Evolutionary conservation across 2,888 invertebrate genomes (phyloP).

Genomic region (Drosophila nigricruria): DNA sequence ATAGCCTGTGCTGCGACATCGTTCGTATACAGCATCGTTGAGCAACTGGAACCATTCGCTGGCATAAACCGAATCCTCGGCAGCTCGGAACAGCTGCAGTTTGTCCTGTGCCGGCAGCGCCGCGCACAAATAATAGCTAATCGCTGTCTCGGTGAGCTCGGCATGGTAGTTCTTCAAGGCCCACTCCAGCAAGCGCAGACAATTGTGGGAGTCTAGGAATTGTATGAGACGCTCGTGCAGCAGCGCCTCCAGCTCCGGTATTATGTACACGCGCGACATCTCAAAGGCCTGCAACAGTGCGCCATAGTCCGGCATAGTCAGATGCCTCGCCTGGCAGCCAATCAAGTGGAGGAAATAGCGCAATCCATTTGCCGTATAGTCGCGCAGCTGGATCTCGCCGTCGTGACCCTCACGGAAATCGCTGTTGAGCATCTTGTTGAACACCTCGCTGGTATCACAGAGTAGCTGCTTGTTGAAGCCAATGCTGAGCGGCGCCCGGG

Average conservation of each 20-base stretch:
- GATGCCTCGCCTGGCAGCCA: slow-evolving; percentile 66
- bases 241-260: slow-evolving; percentile 81
- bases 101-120: slow-evolving; percentile 77
- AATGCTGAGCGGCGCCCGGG: slow-evolving; percentile 53
- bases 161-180: slow-evolving; percentile 84
- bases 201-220: slow-evolving; percentile 80
- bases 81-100: slow-evolving; percentile 82
- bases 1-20: slow-evolving; percentile 78
- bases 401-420: slow-evolving; percentile 84
- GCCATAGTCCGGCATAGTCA: slow-evolving; percentile 72
- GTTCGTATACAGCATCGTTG: slow-evolving; percentile 82
- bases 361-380: slow-evolving; percentile 82
- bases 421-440: slow-evolving; percentile 85
- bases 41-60: slow-evolving; percentile 85
- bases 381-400: slow-evolving; percentile 83
- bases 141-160: slow-evolving; percentile 84
- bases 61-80: slow-evolving; percentile 83
- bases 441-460: slow-evolving; percentile 84
- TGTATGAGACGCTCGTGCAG: slow-evolving; percentile 79
- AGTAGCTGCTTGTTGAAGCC: slow-evolving; percentile 83
- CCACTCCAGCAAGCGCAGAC: slow-evolving; percentile 84
- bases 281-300: slow-evolving; percentile 84
- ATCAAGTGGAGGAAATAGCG: slow-evolving; percentile 84
- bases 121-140: slow-evolving; percentile 84
- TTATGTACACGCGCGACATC: slow-evolving; percentile 84